Conservation (phyloP, 2,797 vertebrate species). For the Enoplosus armatus region DNA sequence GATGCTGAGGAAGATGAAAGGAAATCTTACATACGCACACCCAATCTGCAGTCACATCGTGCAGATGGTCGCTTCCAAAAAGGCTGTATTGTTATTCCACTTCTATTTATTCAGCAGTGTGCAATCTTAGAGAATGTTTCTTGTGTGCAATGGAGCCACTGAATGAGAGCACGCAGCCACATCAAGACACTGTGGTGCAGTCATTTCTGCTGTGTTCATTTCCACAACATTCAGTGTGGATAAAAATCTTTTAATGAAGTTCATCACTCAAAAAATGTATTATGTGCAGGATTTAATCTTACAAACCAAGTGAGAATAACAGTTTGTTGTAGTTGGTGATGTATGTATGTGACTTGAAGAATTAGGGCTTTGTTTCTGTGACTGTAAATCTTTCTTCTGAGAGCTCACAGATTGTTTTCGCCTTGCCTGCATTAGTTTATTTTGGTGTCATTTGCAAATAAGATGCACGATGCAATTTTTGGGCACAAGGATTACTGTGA, state of each 20-base stretch:
- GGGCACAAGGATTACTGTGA: constrained; percentile 34
- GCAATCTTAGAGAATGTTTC: constrained; percentile 20
- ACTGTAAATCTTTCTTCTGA: not conserved
- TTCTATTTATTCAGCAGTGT: constrained; percentile 43
- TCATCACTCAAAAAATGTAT: not conserved
- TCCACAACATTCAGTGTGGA: constrained; percentile 1
- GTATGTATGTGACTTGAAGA: not conserved
- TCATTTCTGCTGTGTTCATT: constrained; percentile 9
- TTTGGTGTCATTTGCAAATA: constrained; percentile 32
- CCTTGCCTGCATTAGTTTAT: constrained; percentile 19
- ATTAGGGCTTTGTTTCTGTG: not conserved
- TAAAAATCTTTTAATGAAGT: not conserved
- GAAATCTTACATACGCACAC: constrained; percentile 29
- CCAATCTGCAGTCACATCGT: constrained; percentile 22
- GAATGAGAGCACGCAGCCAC: constrained; percentile 5
- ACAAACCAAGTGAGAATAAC: not conserved
- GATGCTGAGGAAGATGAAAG: constrained; percentile 44
- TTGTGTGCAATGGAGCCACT: constrained; percentile 31
- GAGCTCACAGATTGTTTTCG: constrained; percentile 7
- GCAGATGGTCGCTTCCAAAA: constrained; percentile 38
- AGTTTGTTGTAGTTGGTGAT: not conserved
- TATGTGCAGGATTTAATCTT: not conserved
- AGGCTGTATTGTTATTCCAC: constrained; percentile 36
- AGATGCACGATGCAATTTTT: constrained; percentile 25
- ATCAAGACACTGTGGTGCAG: constrained; percentile 8